Percentiles rank a stretch among this genome's conserved stretches.
phyloP scores from a whole-genome alignment of 2,113 vertebrate genomes.

The Myrmecophaga tridactyla region DNA sequence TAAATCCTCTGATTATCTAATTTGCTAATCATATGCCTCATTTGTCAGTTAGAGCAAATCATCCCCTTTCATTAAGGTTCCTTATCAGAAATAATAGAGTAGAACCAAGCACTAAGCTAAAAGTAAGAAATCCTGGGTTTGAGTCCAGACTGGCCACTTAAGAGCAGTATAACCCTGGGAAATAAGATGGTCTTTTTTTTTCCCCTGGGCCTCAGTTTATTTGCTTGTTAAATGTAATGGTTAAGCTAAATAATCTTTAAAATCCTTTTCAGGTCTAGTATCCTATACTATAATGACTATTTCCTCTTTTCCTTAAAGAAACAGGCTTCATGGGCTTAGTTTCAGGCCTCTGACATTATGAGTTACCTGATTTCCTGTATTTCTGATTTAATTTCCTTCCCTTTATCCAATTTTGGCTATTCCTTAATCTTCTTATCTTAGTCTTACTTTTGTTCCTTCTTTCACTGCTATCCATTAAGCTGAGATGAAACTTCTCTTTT shows the following conservation, averaged over 20 bases:
- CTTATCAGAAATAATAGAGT: constrained; percentile 71
- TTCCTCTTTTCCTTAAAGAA: constrained; percentile 32
- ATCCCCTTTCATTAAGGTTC: constrained; percentile 64
- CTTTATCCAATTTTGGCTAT: constrained; percentile 62
- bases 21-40: constrained; percentile 72
- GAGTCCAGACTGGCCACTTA: neutral
- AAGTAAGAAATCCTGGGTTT: constrained; percentile 23
- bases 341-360: constrained; percentile 50
- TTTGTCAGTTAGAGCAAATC: constrained; percentile 69
- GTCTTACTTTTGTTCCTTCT: constrained; percentile 61
- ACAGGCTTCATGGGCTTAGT: constrained; percentile 24
- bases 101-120: constrained; percentile 58
- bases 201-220: neutral
- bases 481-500: constrained; percentile 57
- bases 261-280: neutral
- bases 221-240: neutral
- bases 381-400: constrained; percentile 71
- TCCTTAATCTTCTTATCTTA: constrained; percentile 67
- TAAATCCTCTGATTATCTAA: constrained; percentile 67
- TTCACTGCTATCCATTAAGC: constrained; percentile 48
- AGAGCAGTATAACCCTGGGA: neutral
- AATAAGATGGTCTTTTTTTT: neutral
- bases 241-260: neutral
- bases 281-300: neutral
- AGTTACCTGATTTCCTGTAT: constrained; percentile 67